Evolutionary conservation across 2,888 invertebrate genomes (phyloP), one percentile per base, ranked within the genome.

Genomic region (Drepana falcataria): DNA sequence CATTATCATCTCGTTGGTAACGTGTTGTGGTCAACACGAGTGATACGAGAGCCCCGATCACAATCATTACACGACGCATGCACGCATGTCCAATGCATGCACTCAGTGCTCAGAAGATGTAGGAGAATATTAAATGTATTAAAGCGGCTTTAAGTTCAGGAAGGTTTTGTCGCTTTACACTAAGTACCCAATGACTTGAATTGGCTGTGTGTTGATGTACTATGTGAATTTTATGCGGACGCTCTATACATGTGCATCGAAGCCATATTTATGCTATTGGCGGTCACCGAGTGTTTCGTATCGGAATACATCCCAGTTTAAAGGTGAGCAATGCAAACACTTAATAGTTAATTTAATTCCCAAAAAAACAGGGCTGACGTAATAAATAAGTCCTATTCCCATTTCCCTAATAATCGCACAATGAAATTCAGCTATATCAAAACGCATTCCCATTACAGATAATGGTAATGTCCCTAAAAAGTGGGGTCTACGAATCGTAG

Each of bases 401-500:
- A 72, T 83, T 79, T 80, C 75, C 79, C 78, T 78, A 81, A 83
- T 82, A 86, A 82, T 83, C 80, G 80, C 76, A 75, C 85, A 87
- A 81, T 87, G 79, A 85, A 86, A 87, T 83, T 84, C 68, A 68
- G 80, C 84, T 85, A 88, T 90, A 89, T 87, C 87, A 89, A 83
- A 89, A 88, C 85, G 83, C 83, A 85, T 81, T 81, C 75, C 88
- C 88, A 88, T 90, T 87, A 85, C 79, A 81, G 76, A 80, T 89
- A 88, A 90, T 83, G 89, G 87, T 85, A 79, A 87, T 88, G 87
- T 68, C 79, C 81, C 79, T 83, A 85, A 90, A 88, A 89, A 89
- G 80, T 84, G 79, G 85, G 86, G 85, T 75, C 78, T 82, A 80
- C 78, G 84, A 90, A 84, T 89, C 76, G 89, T 87, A 83, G 84